Evolutionary conservation across 2,113 vertebrate genomes (phyloP), one percentile per base, ranked within the genome.

Genomic region (Lepus timidus): DNA sequence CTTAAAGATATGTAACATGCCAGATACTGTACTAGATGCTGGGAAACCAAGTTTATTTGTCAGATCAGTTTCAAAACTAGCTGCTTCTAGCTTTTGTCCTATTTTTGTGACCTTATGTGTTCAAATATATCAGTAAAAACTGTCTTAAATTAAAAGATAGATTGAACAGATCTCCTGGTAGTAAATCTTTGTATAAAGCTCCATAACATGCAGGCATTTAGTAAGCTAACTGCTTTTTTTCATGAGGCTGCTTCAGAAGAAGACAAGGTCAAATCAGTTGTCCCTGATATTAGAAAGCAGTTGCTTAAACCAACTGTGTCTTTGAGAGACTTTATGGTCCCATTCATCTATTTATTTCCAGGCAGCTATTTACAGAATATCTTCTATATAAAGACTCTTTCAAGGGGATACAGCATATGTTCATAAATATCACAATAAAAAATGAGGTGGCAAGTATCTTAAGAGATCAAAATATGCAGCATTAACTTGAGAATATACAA

Each of bases 211-310:
- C 16, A 51, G 20, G 14, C 31, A 85, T 29, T 94, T 83, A 83
- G 64, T 51, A 91, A 84, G 20, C 29, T 58, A 80, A 91, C 58
- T 76, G 61, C 1, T 44, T 33, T 85, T 87, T 70, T 78, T 85
- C 22, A 44, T 52, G 31, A 73, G 31, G 39, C 31, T 83, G 51
- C 20, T 78, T 93, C 73, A 81, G 71, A 73, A 81, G 73, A 78
- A 85, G 67, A 49, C 73, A 95, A 95, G 36, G 76, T 95, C 81
- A 90, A 88, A 44, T 19, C 39, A 82, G 33, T 61, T 90, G 58
- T 95, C 64, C 51, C 61, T 65, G 55, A 85, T 19, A 52, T 85
- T 61, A 90, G 65, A 88, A 88, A 65, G 64, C 39, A 79, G 51
- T 39, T 95, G 51, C 11, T 75, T 31, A 44, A 73, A 67, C 0